phyloP scores from a whole-genome alignment of 2,113 vertebrate species.

The Balaeniceps rex region DNA sequence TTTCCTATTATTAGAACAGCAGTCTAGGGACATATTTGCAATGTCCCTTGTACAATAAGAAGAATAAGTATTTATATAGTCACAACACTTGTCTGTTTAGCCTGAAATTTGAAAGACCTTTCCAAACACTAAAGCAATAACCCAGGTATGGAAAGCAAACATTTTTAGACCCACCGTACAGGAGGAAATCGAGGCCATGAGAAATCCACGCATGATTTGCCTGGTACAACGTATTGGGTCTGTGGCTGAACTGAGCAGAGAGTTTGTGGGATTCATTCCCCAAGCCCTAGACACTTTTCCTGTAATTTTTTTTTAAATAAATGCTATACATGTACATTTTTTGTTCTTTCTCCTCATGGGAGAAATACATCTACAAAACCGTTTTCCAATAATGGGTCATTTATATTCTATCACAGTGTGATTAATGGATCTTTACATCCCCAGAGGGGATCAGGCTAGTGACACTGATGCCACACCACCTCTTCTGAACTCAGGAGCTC shows the following conservation, averaged over 20 bases:
- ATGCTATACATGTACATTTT: neutral
- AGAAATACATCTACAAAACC: neutral
- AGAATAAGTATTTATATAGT: conserved; percentile 42
- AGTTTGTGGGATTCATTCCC: neutral
- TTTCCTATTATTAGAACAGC: conserved; percentile 13
- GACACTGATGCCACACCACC: neutral
- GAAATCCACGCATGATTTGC: neutral
- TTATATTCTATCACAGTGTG: neutral
- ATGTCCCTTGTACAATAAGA: neutral
- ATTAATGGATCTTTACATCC: neutral
- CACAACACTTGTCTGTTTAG: conserved; percentile 42
- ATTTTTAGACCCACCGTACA: conserved; percentile 1
- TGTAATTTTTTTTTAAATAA: neutral
- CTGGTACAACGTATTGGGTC: neutral
- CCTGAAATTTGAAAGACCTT: conserved; percentile 44
- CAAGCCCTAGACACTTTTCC: neutral
- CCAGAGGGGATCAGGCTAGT: neutral
- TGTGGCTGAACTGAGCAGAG: neutral
- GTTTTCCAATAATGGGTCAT: neutral
- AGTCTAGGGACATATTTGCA: neutral
- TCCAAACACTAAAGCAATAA: conserved; percentile 55
- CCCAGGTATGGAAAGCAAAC: conserved; percentile 27
- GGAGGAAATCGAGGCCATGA: neutral
- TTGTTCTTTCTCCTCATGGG: neutral
- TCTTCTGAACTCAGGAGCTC: neutral